Evolutionary conservation across 1,140 invertebrate genomes (phyloP), one percentile per base, ranked within the genome.

Genomic region (Octopus sinensis): DNA sequence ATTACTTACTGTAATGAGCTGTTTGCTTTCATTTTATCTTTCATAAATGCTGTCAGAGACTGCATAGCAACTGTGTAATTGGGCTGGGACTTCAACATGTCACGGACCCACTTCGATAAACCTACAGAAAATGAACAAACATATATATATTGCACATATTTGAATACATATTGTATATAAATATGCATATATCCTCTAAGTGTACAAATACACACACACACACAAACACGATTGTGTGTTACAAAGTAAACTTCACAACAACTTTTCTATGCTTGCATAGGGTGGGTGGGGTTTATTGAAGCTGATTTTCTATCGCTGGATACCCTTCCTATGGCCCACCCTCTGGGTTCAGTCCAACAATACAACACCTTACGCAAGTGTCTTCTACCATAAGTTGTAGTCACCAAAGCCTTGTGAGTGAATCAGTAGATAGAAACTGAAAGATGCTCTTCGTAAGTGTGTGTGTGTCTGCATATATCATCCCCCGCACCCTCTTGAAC

Each of bases 31-130:
- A 82, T 76, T 62, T 84, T 83, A 9, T 54, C 75, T 78, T 85
- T 83, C 5, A 86, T 86, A 76, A 89, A 89, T 0, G 79, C 68
- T 12, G 78, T 76, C 81, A 89, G 81, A 6, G 86, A 86, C 0
- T 82, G 76, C 78, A 88, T 82, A 54, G 84, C 86, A 13, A 53
- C 13, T 23, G 71, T 51, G 80, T 85, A 89, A 9, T 53, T 82
- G 23, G 82, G 54, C 53, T 82, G 85, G 13, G 85, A 68, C 54
- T 85, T 83, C 13, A 88, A 81, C 81, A 87, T 88, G 62, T 84
- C 85, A 51, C 88, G 82, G 23, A 89, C 85, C 88, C 88, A 89
- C 79, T 88, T 88, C 1, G 88, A 89, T 17, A 89, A 80, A 80
- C 88, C 88, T 89, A 73, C n/a, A 83, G 78, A 23, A 80, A 51